A percentile compares a stretch with the other conserved stretches of the same genome.
These are phyloP conservation scores for Encarsia formosa DNA, from an alignment of 2,888 invertebrate species.

Conservation along the genomic window DNA sequence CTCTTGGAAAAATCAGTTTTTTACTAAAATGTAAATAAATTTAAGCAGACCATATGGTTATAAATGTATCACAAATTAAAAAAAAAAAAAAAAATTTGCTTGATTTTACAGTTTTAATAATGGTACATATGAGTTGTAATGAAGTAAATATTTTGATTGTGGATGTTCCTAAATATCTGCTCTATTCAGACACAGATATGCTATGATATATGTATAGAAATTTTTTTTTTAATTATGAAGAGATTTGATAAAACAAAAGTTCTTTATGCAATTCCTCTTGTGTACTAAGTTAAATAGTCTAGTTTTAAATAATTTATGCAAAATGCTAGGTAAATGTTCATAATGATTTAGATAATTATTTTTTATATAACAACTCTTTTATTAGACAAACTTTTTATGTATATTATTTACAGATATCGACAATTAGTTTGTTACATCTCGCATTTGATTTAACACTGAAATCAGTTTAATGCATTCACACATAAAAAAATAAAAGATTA, in stretches of 20 bases:
- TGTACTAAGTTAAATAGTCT: conserved; percentile 21
- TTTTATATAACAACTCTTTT: conserved; percentile 20
- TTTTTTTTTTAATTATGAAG: conserved; percentile 20
- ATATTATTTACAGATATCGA: conserved; percentile 26
- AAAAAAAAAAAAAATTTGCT: too few species aligned
- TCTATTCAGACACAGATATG: conserved; percentile 15
- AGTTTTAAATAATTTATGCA: conserved; percentile 23
- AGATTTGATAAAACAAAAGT: conserved; percentile 19
- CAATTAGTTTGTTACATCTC: conserved; percentile 3
- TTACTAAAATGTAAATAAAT: conserved; percentile 27
- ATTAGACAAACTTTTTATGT: conserved; percentile 21
- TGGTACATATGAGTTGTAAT: conserved; percentile 24
- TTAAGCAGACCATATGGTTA: conserved; percentile 19
- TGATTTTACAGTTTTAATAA: conserved; percentile 18
- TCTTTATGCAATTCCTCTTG: conserved; percentile 21
- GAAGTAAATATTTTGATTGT: conserved; percentile 23
- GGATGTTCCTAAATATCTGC: conserved; percentile 28
- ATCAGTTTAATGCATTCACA: conserved; percentile 6
- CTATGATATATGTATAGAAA: conserved; percentile 18
- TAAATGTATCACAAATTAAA: conserved; percentile 26
- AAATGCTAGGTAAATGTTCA: conserved; percentile 25
- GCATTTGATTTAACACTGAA: conserved; percentile 12
- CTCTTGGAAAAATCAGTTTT: conserved; percentile 21
- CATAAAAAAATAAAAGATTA: background rate
- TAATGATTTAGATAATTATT: conserved; percentile 16